Evolutionary conservation across 1,140 invertebrate species (phyloP).

Genomic region (Drosophila lini): DNA sequence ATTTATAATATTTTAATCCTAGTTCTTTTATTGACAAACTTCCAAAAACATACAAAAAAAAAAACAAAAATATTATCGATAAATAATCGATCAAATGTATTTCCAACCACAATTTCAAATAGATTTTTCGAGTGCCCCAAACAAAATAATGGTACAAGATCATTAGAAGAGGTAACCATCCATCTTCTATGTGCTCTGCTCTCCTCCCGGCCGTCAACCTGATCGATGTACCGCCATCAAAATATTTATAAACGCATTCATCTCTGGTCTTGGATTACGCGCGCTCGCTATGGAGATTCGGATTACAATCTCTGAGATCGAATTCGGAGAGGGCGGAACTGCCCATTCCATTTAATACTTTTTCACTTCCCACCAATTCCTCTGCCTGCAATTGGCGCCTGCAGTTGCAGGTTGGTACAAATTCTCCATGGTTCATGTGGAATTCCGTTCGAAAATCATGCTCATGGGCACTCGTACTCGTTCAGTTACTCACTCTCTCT

Average conservation of each 20-base stretch:
- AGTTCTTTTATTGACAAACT: too few relatives aligned
- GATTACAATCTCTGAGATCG: slow-evolving; percentile 27
- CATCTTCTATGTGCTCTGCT: slow-evolving; percentile 23
- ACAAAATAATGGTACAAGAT: slow-evolving; percentile 75
- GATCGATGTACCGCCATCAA: slow-evolving; percentile 71
- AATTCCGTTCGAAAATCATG: slow-evolving; percentile 34
- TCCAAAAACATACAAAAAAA: too few relatives aligned
- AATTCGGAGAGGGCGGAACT: slow-evolving; percentile 29
- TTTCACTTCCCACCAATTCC: slow-evolving; percentile 8
- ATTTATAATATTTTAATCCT: too few relatives aligned
- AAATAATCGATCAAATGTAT: background rate
- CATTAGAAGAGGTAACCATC: slow-evolving; percentile 66
- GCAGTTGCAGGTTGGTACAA: slow-evolving; percentile 59
- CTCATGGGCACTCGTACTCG: slow-evolving; percentile 36
- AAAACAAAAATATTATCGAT: background rate
- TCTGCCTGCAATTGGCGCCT: slow-evolving; percentile 72
- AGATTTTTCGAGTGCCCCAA: slow-evolving; percentile 9
- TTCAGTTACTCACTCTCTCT: slow-evolving; percentile 26
- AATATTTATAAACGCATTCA: slow-evolving; percentile 83
- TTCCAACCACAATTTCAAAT: background rate
- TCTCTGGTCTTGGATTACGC: slow-evolving; percentile 42
- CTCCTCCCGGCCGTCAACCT: slow-evolving; percentile 17
- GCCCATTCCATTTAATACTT: background rate
- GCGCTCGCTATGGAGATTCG: slow-evolving; percentile 30
- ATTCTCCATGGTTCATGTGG: slow-evolving; percentile 58